Evolutionary conservation across 2,888 invertebrate species (phyloP).

Genomic region (Diplazon laetatorius): DNA sequence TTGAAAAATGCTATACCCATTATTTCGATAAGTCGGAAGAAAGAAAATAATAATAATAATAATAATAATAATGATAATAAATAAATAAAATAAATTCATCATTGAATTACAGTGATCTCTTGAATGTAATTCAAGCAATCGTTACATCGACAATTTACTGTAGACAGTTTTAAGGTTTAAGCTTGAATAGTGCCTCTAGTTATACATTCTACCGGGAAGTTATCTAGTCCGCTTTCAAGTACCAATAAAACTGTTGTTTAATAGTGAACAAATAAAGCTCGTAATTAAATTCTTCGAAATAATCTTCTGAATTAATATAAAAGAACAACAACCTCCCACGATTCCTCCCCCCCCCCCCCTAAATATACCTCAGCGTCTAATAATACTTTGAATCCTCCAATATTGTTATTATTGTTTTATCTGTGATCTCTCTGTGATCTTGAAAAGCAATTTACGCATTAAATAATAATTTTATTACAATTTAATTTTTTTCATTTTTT

Average conservation of each 20-base stretch:
- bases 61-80: slow-evolving; percentile 23
- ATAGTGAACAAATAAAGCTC: slow-evolving; percentile 62
- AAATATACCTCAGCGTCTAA: neutral
- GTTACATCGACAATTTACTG: slow-evolving; percentile 63
- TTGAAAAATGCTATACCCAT: neutral
- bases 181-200: slow-evolving; percentile 81
- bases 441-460: neutral
- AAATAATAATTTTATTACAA: too few species aligned
- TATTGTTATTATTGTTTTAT: slow-evolving; percentile 7
- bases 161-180: slow-evolving; percentile 71
- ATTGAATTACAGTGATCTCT: slow-evolving; percentile 56
- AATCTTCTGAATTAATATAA: slow-evolving; percentile 17
- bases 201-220: slow-evolving; percentile 75
- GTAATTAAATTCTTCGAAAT: slow-evolving; percentile 50
- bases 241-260: slow-evolving; percentile 76
- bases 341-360: slow-evolving; percentile 1
- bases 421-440: neutral
- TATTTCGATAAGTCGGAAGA: neutral
- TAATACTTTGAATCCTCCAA: too few species aligned
- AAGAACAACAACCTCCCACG: slow-evolving; percentile 1
- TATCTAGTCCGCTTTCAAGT: slow-evolving; percentile 72
- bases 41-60: slow-evolving; percentile 20
- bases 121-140: slow-evolving; percentile 63
- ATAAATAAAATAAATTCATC: slow-evolving; percentile 25
- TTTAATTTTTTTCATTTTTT: neutral